Conservation (phyloP, 2,113 vertebrate species). For the Australoheros scitulus region DNA sequence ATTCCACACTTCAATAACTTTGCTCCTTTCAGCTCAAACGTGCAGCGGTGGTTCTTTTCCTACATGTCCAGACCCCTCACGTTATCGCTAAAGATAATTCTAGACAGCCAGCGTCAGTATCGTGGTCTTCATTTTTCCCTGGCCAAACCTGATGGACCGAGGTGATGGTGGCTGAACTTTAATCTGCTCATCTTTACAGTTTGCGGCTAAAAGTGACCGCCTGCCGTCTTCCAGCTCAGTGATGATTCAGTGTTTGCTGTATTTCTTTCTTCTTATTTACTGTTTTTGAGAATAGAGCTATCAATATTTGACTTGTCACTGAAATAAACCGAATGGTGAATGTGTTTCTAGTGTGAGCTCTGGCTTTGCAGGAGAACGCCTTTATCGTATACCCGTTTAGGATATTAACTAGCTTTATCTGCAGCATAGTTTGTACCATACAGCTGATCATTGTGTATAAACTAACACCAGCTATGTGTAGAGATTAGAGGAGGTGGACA, state of each 20-base stretch:
- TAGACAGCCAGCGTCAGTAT: not conserved
- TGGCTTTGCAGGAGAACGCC: not conserved
- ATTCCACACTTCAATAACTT: constrained; percentile 11
- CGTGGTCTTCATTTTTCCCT: not conserved
- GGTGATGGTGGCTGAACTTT: not conserved
- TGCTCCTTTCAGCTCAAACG: not conserved
- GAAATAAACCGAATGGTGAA: not conserved
- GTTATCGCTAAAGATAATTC: constrained; percentile 9
- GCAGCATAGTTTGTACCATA: not conserved
- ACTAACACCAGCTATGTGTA: not conserved
- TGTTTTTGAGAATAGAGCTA: not conserved
- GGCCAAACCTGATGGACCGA: not conserved
- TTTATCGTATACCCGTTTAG: not conserved
- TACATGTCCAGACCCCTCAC: not conserved
- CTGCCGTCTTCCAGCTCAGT: not conserved
- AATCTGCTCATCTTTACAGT: not conserved
- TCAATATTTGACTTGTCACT: not conserved
- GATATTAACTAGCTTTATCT: not conserved
- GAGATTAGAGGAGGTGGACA: not conserved
- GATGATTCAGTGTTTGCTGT: not conserved
- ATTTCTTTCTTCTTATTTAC: not conserved
- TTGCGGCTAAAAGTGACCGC: not conserved
- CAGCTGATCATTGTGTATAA: not conserved
- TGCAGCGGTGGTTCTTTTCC: not conserved
- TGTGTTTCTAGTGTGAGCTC: not conserved